phyloP scores from a whole-genome alignment of 2,113 vertebrate genomes.

The Corvus hawaiiensis region DNA sequence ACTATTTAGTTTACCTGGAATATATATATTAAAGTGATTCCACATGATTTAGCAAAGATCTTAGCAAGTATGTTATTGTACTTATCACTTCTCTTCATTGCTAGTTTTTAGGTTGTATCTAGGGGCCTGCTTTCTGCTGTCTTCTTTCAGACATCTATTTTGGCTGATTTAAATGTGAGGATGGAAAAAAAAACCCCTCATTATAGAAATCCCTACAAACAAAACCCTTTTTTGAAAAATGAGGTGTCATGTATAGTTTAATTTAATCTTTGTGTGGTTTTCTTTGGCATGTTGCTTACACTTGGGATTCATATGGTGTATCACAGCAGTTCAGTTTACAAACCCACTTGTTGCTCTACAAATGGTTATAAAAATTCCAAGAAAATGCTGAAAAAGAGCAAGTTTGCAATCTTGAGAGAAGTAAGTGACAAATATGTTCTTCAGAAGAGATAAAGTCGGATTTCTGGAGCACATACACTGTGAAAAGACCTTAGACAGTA shows the following conservation, averaged over 20 bases:
- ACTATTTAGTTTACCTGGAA: neutral
- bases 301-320: constrained; percentile 17
- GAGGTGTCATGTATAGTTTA: constrained; percentile 25
- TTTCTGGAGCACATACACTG: neutral
- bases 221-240: constrained; percentile 29
- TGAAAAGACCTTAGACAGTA: neutral
- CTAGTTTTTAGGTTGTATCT: neutral
- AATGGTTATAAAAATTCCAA: neutral
- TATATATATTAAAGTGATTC: neutral
- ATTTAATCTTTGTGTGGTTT: constrained; percentile 39
- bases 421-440: neutral
- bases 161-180: constrained; percentile 13
- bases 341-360: neutral
- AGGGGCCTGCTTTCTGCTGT: neutral
- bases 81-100: neutral
- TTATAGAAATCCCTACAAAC: neutral
- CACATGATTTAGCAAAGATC: neutral
- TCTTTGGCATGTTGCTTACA: constrained; percentile 22
- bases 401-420: neutral
- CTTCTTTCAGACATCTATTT: constrained; percentile 26
- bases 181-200: accelerated
- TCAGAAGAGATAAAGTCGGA: neutral
- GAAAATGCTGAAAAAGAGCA: neutral
- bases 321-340: neutral
- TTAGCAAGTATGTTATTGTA: neutral